These are phyloP conservation scores for Nomada fabriciana DNA, from an alignment of 2,888 invertebrate species.

Conservation along the genomic window DNA sequence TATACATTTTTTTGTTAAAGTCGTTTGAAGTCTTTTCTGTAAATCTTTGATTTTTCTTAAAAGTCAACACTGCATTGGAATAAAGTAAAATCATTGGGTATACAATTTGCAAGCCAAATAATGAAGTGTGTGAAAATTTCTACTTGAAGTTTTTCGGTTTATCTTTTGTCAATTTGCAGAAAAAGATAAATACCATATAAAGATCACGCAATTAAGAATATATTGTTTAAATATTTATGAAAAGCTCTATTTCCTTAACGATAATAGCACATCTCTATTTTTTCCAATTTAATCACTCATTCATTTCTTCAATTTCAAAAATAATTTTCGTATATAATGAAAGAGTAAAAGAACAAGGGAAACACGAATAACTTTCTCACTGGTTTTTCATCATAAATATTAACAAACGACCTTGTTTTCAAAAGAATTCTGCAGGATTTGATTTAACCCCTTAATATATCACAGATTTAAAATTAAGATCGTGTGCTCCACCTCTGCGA, in stretches of 20 bases:
- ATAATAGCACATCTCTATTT: not conserved
- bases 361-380: not conserved
- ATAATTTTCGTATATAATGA: too few species aligned
- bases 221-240: conserved; percentile 9
- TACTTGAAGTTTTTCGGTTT: not conserved
- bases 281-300: not conserved
- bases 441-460: not conserved
- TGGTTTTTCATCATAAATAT: not conserved
- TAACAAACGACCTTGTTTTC: not conserved
- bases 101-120: not conserved
- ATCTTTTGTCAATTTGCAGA: not conserved
- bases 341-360: not conserved
- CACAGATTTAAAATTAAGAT: not conserved
- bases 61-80: not conserved
- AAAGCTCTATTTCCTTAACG: not conserved
- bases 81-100: too few species aligned
- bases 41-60: not conserved
- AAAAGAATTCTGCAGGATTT: not conserved
- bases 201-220: not conserved
- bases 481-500: not conserved
- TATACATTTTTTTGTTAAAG: too few species aligned
- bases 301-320: not conserved
- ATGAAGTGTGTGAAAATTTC: not conserved
- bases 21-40: too few species aligned
- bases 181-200: not conserved